Base-by-base conservation (phyloP, 2,113 vertebrate species). In the Phycodurus eques region DNA sequence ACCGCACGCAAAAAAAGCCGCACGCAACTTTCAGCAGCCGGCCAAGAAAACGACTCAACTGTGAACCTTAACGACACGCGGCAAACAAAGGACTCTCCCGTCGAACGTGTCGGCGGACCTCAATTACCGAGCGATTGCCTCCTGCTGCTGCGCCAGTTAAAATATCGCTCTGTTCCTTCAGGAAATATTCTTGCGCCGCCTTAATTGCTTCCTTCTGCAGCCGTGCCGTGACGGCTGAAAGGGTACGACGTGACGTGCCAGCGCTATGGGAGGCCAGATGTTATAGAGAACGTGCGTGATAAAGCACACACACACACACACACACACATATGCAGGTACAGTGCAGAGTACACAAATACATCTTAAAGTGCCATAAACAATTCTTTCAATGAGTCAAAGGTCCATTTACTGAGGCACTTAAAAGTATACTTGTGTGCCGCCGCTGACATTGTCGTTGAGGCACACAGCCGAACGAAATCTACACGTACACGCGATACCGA, bases 141-240 rank as follows among this genome's bases (percentile, higher is more conserved):
- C 89, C 89, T 87, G 74, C 90, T 88, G 90, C 79, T 83, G 72
- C 74, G 71, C 59, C 73, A 88, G 89, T 92, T 90, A 89, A 92
- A 91, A 91, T 88, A 88, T 70, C 15, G 83, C 20, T 19, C 17
- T 83, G 77, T 88, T 89, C 85, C 85, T 88, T 86, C 73, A 39
- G 82, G 88, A 90, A 92, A 92, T 93, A 89, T 93, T 93, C 91
- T 90, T 86, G 88, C 88, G 85, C 83, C 77, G 42, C 78, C 78
- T 76, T 93, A 93, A 93, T 92, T 92, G 89, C 84, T 88, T 87
- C 91, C 90, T 92, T 92, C 87, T 92, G 92, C 80, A 87, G 89
- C 86, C 77, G 80, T 77, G 80, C 76, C 56, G 83, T 68, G 80
- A 80, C 78, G 82, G 88, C 83, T 78, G 39, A 64, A 64, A 20